phyloP scores from a whole-genome alignment of 1,140 invertebrate species.

The Wiebesia pumilae region DNA sequence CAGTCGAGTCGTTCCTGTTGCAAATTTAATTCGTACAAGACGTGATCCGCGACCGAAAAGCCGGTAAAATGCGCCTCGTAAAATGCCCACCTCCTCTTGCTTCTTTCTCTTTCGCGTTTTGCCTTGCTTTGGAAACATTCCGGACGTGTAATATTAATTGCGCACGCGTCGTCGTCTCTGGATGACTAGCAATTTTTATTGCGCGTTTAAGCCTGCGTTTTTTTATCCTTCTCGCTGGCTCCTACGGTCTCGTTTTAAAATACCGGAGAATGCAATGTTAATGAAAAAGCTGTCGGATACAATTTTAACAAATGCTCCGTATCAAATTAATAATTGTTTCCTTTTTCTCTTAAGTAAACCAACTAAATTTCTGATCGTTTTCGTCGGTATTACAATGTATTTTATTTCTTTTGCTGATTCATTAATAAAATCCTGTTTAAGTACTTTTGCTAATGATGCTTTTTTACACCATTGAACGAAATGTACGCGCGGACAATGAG shows the following conservation, averaged over 20 bases:
- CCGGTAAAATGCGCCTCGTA: not conserved
- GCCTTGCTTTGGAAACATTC: slow-evolving; percentile 25
- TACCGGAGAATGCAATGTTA: not conserved
- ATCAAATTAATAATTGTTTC: slow-evolving; percentile 28
- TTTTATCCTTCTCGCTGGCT: not conserved
- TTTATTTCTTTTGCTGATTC: not conserved
- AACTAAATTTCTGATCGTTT: not conserved
- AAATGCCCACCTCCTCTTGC: not conserved
- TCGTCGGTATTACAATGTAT: not conserved
- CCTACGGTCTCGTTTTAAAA: not conserved
- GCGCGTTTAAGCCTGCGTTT: not conserved
- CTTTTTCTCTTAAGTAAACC: not conserved
- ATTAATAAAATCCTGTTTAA: not conserved
- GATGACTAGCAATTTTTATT: slow-evolving; percentile 25
- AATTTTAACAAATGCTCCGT: not conserved
- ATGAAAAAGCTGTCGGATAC: slow-evolving; percentile 22
- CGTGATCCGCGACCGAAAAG: slow-evolving; percentile 51
- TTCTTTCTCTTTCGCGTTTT: not conserved
- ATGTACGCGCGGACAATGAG: too few relatives aligned
- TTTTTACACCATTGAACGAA: too few relatives aligned
- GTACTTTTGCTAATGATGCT: too few relatives aligned
- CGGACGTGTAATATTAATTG: slow-evolving; percentile 38
- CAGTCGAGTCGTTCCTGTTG: slow-evolving; percentile 35
- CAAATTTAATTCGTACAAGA: slow-evolving; percentile 58
- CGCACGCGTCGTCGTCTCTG: slow-evolving; percentile 12